These are phyloP conservation scores for Cardinalis cardinalis DNA, from an alignment of 2,113 vertebrate species.

Conservation along the genomic window DNA sequence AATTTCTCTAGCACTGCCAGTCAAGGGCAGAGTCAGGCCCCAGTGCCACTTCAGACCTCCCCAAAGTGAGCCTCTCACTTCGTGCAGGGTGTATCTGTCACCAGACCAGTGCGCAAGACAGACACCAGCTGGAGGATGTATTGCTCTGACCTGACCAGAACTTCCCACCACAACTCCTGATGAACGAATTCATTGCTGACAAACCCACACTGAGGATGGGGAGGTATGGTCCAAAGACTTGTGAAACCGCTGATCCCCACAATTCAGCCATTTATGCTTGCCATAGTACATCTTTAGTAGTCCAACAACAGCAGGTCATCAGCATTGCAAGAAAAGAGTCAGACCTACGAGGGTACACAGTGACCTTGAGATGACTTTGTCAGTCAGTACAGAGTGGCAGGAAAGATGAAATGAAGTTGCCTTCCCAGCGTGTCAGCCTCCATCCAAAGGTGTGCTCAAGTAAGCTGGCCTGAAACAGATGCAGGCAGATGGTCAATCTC, in stretches of 20 bases:
- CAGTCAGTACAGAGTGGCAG: rapidly evolving
- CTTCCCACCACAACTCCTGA: background rate
- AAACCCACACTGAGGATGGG: rapidly evolving
- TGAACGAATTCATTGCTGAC: rapidly evolving
- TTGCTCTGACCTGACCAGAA: background rate
- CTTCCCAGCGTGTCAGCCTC: background rate
- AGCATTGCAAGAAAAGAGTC: background rate
- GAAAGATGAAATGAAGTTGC: background rate
- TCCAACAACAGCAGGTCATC: background rate
- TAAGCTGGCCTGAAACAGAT: background rate
- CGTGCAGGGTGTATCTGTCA: too few species aligned
- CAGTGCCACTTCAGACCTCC: background rate
- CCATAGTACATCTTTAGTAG: background rate
- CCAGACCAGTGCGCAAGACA: rapidly evolving
- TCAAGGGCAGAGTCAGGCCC: background rate
- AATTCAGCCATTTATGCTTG: background rate
- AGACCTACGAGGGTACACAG: background rate
- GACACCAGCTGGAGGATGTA: background rate
- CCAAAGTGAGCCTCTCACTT: background rate
- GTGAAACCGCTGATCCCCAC: background rate
- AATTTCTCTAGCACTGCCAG: background rate
- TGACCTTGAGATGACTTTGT: background rate
- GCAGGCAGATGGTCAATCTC: background rate
- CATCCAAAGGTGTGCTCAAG: background rate
- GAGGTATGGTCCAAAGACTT: background rate